Percentiles rank a stretch among this genome's conserved stretches.
Conservation (phyloP, 2,888 invertebrate species). For the Coenonympha glycerion region DNA sequence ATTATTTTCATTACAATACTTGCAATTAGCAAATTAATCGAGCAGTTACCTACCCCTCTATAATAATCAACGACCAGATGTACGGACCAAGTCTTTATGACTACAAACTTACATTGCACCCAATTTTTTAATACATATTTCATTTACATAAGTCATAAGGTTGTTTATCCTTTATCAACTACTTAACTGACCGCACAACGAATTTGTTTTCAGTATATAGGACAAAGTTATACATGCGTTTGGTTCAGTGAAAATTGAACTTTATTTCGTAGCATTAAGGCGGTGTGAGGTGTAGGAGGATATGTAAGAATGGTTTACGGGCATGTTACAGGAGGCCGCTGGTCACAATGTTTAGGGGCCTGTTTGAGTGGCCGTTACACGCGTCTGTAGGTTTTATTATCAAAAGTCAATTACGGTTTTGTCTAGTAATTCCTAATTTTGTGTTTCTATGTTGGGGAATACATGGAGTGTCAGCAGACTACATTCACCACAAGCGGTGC, state of each 20-base stretch:
- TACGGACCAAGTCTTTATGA: slow-evolving; percentile 17
- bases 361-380: slow-evolving; percentile 28
- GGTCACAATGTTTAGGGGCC: slow-evolving; percentile 26
- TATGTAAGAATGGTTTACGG: slow-evolving; percentile 27
- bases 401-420: slow-evolving; percentile 29
- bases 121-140: background rate
- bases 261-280: slow-evolving; percentile 5
- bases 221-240: slow-evolving; percentile 3
- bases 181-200: background rate
- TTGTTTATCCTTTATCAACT: background rate
- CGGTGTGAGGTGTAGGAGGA: background rate
- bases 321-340: slow-evolving; percentile 17
- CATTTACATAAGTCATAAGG: background rate
- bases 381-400: slow-evolving; percentile 31
- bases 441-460: background rate
- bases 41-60: slow-evolving; percentile 21
- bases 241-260: background rate
- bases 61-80: slow-evolving; percentile 23
- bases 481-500: too few species aligned
- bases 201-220: slow-evolving; percentile 10
- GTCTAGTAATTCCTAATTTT: slow-evolving; percentile 18
- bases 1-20: slow-evolving; percentile 14
- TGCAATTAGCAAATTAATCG: slow-evolving; percentile 30
- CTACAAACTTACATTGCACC: background rate
- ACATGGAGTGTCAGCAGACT: too few species aligned